Percentiles rank a stretch among this genome's conserved stretches.
Evolutionary conservation across 2,113 vertebrate species (phyloP).

Genomic region (Pachyramphus minor): DNA sequence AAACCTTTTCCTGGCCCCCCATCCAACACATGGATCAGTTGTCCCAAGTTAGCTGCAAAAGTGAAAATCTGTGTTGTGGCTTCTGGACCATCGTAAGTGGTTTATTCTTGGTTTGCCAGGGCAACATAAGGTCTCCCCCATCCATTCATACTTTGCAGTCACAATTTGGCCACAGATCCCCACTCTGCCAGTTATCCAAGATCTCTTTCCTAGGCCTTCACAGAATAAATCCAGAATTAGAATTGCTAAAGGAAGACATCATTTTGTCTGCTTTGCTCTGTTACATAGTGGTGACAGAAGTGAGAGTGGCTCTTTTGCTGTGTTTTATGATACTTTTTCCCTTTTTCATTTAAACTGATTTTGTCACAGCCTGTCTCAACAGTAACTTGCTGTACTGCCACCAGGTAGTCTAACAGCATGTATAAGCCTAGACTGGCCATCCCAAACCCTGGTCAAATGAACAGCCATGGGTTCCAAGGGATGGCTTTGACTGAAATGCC

Average conservation of each 20-base stretch:
- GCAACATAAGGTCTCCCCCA: not conserved
- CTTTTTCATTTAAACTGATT: not conserved
- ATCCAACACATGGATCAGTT: not conserved
- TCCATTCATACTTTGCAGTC: not conserved
- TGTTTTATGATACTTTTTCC: not conserved
- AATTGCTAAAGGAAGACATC: not conserved
- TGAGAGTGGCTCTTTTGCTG: not conserved
- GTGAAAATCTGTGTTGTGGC: not conserved
- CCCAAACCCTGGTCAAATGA: not conserved
- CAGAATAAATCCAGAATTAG: not conserved
- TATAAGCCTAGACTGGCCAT: not conserved
- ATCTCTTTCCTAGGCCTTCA: not conserved
- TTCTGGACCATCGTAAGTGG: not conserved
- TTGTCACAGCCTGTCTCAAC: not conserved
- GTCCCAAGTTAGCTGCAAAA: not conserved
- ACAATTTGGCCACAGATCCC: not conserved
- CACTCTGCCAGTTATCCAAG: not conserved
- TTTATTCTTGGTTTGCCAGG: not conserved
- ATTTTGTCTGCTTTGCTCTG: not conserved
- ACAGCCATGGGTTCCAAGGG: not conserved
- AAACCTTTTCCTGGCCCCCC: not conserved
- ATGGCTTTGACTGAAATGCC: not conserved
- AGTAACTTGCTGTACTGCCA: not conserved
- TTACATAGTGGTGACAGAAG: not conserved
- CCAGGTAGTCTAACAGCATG: not conserved